These are phyloP conservation scores for Platanista minor DNA, from an alignment of 2,113 vertebrate species.

Conservation along the genomic window DNA sequence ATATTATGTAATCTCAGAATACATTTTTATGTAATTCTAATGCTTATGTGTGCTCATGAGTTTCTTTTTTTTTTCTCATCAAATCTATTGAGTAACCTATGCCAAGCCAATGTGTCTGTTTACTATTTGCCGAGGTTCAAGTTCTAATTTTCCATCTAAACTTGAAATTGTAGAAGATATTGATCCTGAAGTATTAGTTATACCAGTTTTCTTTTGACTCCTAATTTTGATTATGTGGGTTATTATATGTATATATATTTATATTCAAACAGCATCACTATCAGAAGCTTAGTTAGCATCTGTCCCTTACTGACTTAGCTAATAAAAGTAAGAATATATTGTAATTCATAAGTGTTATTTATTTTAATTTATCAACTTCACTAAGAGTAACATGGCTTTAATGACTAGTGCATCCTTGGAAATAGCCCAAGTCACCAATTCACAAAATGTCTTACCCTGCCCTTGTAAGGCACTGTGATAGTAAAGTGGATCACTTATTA, in stretches of 20 bases:
- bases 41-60: background rate
- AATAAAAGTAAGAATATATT: background rate
- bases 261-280: background rate
- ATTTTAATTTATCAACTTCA: background rate
- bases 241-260: background rate
- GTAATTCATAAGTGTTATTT: background rate
- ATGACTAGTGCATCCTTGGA: background rate
- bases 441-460: background rate
- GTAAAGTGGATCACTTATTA: background rate
- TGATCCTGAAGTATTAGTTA: background rate
- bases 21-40: background rate
- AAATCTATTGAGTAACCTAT: background rate
- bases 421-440: background rate
- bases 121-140: background rate
- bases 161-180: background rate
- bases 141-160: background rate
- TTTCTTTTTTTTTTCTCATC: background rate
- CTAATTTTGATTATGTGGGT: background rate
- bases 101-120: background rate
- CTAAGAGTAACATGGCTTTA: background rate
- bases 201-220: background rate
- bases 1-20: background rate
- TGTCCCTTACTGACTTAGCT: background rate
- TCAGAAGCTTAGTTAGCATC: background rate
- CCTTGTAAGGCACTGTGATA: background rate